Percentiles rank a stretch among this genome's conserved stretches.
phyloP scores from a whole-genome alignment of 2,113 vertebrate species.

The Lipophrys pholis region DNA sequence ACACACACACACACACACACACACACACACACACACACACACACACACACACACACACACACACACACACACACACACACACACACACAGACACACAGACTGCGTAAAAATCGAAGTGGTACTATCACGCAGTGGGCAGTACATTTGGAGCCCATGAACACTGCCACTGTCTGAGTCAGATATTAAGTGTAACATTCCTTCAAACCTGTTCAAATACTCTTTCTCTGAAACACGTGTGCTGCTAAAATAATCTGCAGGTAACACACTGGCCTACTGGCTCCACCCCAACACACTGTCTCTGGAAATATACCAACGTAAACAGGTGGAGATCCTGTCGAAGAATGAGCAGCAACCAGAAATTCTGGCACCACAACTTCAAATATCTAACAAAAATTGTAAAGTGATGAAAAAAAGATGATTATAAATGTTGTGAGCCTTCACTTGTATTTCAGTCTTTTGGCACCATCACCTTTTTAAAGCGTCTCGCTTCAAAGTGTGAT shows the following conservation, averaged over 20 bases:
- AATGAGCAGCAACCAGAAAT: no score
- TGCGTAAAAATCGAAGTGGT: background rate
- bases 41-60: no score
- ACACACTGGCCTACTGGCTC: constrained; percentile 18
- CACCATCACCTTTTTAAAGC: no score
- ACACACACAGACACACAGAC: constrained; percentile 2
- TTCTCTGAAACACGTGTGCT: constrained; percentile 6
- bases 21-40: constrained; percentile 1
- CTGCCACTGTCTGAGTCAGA: background rate
- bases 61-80: constrained; percentile 22
- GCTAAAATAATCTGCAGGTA: constrained; percentile 13
- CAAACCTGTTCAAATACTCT: constrained; percentile 41
- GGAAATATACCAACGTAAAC: no score
- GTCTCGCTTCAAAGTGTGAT: no score
- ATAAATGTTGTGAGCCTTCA: no score
- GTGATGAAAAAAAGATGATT: no score
- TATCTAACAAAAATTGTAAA: no score
- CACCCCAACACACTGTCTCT: background rate
- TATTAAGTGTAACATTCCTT: constrained; percentile 51
- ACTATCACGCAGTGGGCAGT: no score
- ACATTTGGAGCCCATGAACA: constrained; percentile 6
- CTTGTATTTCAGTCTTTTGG: no score
- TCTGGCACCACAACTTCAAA: no score
- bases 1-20: constrained; percentile 18
- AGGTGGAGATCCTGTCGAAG: no score